Percentiles rank a stretch among this genome's conserved stretches.
These are phyloP conservation scores for Polyergus mexicanus DNA, from an alignment of 1,140 invertebrate species.

Conservation along the genomic window DNA sequence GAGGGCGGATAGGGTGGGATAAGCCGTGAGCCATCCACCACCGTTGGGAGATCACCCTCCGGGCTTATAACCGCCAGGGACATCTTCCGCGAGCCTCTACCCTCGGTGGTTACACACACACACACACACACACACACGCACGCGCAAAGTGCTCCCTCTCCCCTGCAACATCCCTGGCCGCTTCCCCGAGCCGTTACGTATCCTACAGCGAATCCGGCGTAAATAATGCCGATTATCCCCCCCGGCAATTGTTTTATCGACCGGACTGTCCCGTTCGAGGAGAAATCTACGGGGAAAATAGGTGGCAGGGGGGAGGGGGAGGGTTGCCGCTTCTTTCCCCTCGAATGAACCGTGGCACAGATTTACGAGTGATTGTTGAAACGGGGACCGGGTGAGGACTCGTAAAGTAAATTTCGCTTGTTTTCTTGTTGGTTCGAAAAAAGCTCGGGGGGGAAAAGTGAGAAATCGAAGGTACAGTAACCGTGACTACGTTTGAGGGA, in stretches of 20 bases:
- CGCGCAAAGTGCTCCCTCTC: neutral
- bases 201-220: slow-evolving; percentile 84
- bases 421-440: slow-evolving; percentile 17
- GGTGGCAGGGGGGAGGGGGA: slow-evolving; percentile 49
- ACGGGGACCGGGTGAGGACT: slow-evolving; percentile 58
- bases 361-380: slow-evolving; percentile 73
- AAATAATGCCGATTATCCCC: slow-evolving; percentile 86
- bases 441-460: neutral
- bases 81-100: slow-evolving; percentile 39
- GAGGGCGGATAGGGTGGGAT: slow-evolving; percentile 76
- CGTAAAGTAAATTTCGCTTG: slow-evolving; percentile 72
- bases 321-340: slow-evolving; percentile 62
- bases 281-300: slow-evolving; percentile 67
- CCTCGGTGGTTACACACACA: slow-evolving; percentile 53
- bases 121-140: slow-evolving; percentile 43
- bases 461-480: neutral
- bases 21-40: slow-evolving; percentile 80
- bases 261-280: slow-evolving; percentile 76
- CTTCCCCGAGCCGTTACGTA: slow-evolving; percentile 71
- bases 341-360: slow-evolving; percentile 63
- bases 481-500: neutral
- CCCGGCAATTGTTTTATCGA: slow-evolving; percentile 86
- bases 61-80: slow-evolving; percentile 80
- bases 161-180: slow-evolving; percentile 40
- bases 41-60: slow-evolving; percentile 79